These are phyloP conservation scores for Urophycis tenuis DNA, from an alignment of 2,797 vertebrate species.

Conservation along the genomic window DNA sequence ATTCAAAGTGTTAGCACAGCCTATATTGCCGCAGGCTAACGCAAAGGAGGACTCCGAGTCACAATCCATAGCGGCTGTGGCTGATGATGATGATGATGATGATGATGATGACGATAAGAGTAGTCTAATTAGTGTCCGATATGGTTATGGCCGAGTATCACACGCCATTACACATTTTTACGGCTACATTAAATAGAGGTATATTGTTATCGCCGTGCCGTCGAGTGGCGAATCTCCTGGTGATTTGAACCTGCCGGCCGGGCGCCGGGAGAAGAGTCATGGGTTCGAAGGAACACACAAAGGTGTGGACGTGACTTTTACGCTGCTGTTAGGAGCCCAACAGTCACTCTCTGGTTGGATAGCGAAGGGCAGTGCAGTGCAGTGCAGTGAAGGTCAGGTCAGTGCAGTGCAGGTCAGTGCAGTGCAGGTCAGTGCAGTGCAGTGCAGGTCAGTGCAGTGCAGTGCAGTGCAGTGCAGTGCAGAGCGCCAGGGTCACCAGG, in stretches of 20 bases:
- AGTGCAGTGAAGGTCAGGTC: background rate
- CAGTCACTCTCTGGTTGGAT: background rate
- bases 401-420: no score
- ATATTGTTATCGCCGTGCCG: slow-evolving; percentile 41
- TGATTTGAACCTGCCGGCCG: slow-evolving; percentile 26
- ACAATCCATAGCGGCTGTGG: slow-evolving; percentile 57
- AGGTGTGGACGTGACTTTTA: slow-evolving; percentile 3
- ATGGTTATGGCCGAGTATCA: slow-evolving; percentile 56
- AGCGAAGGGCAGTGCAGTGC: background rate
- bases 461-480: background rate
- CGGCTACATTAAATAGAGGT: slow-evolving; percentile 48
- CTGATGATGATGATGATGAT: slow-evolving; percentile 12
- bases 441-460: no score
- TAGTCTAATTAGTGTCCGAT: slow-evolving; percentile 56
- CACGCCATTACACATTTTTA: slow-evolving; percentile 51
- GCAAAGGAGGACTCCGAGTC: slow-evolving; percentile 29
- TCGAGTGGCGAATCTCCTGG: slow-evolving; percentile 36
- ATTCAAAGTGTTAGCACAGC: background rate
- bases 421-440: no score
- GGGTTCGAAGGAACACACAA: slow-evolving; percentile 16
- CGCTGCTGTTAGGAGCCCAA: background rate
- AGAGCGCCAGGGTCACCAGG: background rate
- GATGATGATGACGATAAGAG: slow-evolving; percentile 19
- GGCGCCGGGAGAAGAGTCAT: slow-evolving; percentile 3
- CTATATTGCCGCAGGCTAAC: slow-evolving; percentile 40